Conservation (phyloP, 1,140 invertebrate species). For the Copidosoma floridanum region DNA sequence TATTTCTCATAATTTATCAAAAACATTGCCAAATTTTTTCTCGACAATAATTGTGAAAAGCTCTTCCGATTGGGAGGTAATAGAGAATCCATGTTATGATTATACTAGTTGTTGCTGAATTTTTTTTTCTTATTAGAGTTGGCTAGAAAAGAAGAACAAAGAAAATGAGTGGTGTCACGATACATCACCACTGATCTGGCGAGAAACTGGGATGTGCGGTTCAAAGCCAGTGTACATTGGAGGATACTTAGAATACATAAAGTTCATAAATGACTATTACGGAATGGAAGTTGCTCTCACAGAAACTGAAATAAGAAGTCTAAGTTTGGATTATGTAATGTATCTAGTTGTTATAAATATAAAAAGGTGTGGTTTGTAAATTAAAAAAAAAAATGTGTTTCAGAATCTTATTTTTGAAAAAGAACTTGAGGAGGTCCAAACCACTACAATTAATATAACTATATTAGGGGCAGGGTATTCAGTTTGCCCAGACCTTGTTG, state of each 20-base stretch:
- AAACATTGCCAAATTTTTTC: conserved; percentile 28
- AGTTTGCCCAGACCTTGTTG: conserved; percentile 30
- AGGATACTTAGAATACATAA: conserved; percentile 25
- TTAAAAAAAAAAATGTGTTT: too few species aligned
- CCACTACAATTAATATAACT: conserved; percentile 12
- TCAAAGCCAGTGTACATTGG: conserved; percentile 24
- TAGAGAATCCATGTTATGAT: not conserved
- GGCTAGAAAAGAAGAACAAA: conserved; percentile 28
- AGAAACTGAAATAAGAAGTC: conserved; percentile 20
- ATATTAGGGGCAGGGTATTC: conserved; percentile 33
- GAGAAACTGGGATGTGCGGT: conserved; percentile 25
- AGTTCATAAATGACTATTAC: conserved; percentile 30
- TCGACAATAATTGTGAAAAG: conserved; percentile 24
- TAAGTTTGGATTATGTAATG: conserved; percentile 24
- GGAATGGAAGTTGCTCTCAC: conserved; percentile 21
- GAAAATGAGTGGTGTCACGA: conserved; percentile 25
- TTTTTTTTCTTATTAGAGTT: conserved; percentile 18
- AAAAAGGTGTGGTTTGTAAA: not conserved
- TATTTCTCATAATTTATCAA: conserved; percentile 26
- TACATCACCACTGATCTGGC: conserved; percentile 34
- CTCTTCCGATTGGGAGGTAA: conserved; percentile 30
- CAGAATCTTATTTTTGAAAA: conserved; percentile 4
- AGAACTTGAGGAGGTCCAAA: not conserved
- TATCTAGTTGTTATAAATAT: conserved; percentile 10
- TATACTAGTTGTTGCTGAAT: not conserved